phyloP scores from a whole-genome alignment of 2,888 invertebrate species.

The Eustalomyia histrio region DNA sequence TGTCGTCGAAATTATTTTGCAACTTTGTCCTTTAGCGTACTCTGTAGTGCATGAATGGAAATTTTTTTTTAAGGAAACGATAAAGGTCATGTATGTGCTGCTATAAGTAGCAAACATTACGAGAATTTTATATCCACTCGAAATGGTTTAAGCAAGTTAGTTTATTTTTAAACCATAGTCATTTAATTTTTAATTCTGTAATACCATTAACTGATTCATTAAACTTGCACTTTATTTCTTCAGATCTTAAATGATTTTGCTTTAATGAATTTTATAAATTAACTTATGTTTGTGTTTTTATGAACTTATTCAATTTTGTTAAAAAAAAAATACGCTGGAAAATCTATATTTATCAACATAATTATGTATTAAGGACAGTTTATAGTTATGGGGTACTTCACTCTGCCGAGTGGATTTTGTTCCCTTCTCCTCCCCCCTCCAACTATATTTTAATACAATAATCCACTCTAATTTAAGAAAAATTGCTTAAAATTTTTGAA shows the following conservation, averaged over 20 bases:
- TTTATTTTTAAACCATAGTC: not conserved
- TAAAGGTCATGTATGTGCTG: slow-evolving; percentile 25
- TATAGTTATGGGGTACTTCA: too few species aligned
- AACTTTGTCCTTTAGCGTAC: slow-evolving; percentile 28
- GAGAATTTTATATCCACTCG: slow-evolving; percentile 15
- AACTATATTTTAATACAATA: too few species aligned
- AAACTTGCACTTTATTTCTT: not conserved
- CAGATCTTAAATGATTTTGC: not conserved
- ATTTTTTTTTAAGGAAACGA: not conserved
- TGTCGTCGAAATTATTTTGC: not conserved
- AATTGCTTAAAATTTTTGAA: too few species aligned
- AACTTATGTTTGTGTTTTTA: too few species aligned
- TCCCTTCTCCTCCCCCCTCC: too few species aligned
- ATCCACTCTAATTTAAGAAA: too few species aligned
- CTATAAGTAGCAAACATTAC: slow-evolving; percentile 26
- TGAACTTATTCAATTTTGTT: too few species aligned
- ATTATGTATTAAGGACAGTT: too few species aligned
- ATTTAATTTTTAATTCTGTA: not conserved
- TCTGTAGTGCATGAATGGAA: not conserved
- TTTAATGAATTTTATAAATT: not conserved
- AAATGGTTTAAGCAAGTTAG: slow-evolving; percentile 1
- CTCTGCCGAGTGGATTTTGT: too few species aligned
- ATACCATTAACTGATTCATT: not conserved
- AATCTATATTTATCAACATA: too few species aligned
- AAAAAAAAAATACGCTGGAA: too few species aligned